phyloP scores from a whole-genome alignment of 2,888 invertebrate genomes.

The Bibio marci region DNA sequence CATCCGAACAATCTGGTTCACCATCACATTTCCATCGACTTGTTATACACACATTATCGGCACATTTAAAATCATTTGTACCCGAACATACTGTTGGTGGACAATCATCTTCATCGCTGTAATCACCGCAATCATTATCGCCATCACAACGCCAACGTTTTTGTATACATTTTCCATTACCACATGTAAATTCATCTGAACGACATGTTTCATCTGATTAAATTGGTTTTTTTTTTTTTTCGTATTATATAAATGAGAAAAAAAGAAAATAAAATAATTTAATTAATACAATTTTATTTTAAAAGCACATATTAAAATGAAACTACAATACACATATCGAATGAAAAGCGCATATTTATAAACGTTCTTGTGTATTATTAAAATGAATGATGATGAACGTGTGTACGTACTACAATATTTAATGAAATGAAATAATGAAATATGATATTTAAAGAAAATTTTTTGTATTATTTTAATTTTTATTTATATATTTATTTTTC shows the following conservation, averaged over 20 bases:
- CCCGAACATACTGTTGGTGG: conserved; percentile 49
- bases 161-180: conserved; percentile 75
- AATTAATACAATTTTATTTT: neutral
- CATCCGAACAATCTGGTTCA: conserved; percentile 69
- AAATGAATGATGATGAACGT: too few species aligned
- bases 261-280: too few species aligned
- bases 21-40: conserved; percentile 76
- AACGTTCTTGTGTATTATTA: too few species aligned
- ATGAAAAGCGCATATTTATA: too few species aligned
- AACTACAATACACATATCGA: neutral
- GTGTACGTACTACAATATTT: too few species aligned
- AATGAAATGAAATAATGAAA: too few species aligned
- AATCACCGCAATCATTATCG: conserved; percentile 76
- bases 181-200: conserved; percentile 84
- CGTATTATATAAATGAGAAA: too few species aligned
- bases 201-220: conserved; percentile 74
- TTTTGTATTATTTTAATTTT: too few species aligned
- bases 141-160: conserved; percentile 73
- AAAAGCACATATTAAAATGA: too few species aligned
- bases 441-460: too few species aligned
- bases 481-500: too few species aligned
- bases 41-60: conserved; percentile 60
- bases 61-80: conserved; percentile 58
- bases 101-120: conserved; percentile 65
- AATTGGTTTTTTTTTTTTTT: too few species aligned